These are phyloP conservation scores for Ditylenchus weischeri DNA, from an alignment of 2,888 invertebrate genomes.

Conservation along the genomic window DNA sequence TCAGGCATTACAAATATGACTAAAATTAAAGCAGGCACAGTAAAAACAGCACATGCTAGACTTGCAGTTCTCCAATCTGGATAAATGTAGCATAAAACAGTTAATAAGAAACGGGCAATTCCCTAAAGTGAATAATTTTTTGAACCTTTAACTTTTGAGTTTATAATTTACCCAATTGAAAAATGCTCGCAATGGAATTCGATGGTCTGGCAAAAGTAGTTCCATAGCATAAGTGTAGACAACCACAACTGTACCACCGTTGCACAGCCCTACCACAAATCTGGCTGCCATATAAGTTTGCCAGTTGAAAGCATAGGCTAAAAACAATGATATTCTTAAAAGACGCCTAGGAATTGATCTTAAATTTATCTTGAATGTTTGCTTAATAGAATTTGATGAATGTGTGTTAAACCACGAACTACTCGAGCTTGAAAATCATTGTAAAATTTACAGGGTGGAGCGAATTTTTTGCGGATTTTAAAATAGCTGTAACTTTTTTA, in stretches of 20 bases:
- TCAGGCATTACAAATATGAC: slow-evolving; percentile 56
- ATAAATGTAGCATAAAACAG: slow-evolving; percentile 47
- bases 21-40: slow-evolving; percentile 51
- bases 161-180: slow-evolving; percentile 53
- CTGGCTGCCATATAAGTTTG: slow-evolving; percentile 33
- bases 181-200: slow-evolving; percentile 56
- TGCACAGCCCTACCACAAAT: slow-evolving; percentile 45
- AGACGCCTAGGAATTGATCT: neutral
- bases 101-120: slow-evolving; percentile 49
- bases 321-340: neutral
- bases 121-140: slow-evolving; percentile 56
- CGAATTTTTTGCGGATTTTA: too few species aligned
- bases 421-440: too few species aligned
- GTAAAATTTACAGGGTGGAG: too few species aligned
- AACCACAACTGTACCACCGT: slow-evolving; percentile 54
- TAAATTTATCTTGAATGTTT: neutral
- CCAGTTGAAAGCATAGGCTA: slow-evolving; percentile 33
- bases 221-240: slow-evolving; percentile 58
- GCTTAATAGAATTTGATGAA: neutral
- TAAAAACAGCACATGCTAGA: slow-evolving; percentile 47
- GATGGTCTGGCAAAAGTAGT: slow-evolving; percentile 54
- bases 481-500: too few species aligned
- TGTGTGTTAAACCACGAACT: neutral
- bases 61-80: slow-evolving; percentile 52
- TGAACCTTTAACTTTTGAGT: neutral